Evolutionary conservation across 35 echinoderm and acorn worm species (phyloP), one percentile per base, ranked within the genome.

Genomic region (Amphiura filiformis): DNA sequence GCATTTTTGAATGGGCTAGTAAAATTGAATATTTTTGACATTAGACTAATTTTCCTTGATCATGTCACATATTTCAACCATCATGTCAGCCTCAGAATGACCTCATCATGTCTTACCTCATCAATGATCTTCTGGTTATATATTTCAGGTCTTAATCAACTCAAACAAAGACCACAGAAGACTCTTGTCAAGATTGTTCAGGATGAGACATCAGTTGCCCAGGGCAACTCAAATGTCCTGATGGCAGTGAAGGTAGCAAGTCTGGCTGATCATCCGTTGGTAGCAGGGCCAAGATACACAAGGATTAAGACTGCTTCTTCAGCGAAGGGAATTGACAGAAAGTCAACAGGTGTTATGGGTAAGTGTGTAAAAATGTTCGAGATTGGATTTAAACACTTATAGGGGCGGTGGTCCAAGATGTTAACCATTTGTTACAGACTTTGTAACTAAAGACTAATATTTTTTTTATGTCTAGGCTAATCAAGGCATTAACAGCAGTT

Each of bases 331-430:
- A 36, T 93, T 70, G 95, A 97, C 82, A 81, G 75, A 32, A 90
- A 88, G 49, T 56, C 92, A 22, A 93, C 91, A 23, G 95, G 95
- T 39, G 91, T 97, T 0, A 93, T 93, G 91, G 95, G 95, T 97
- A 86, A 93, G 91, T 36, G 35, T 86, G 17, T 77, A 39, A 57
- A 33, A 1, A n/a, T n/a, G n/a, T n/a, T n/a, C n/a, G n/a, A 12
- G 14, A 7, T 12, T 12, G 7, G 76, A 12, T 7, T 13, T 35
- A 77, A 35, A 77, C 7, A 35, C 9, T 12, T 9, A 77, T 77
- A 12, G 76, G 5, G 5, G n/a, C 34, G 7, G 9, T 77, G 9
- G 5, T n/a, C n/a, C n/a, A n/a, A n/a, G n/a, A n/a, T n/a, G n/a
- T n/a, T n/a, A n/a, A n/a, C n/a, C n/a, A n/a, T n/a, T n/a, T n/a